Evolutionary conservation across 2,888 invertebrate genomes (phyloP).

Genomic region (Cheilosia grossa): DNA sequence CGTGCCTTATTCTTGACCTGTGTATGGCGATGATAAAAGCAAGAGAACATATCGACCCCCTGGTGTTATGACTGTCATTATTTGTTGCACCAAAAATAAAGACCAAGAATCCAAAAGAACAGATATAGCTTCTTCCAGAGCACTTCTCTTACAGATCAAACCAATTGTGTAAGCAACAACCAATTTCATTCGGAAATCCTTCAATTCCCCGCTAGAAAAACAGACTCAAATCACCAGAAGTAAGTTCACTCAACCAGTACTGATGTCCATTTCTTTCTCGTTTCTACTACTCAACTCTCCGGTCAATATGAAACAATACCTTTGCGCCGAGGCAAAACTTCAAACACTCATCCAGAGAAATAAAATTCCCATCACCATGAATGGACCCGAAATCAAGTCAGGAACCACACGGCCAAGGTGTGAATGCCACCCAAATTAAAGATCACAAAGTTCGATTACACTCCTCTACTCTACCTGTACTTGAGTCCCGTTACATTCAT

Average conservation of each 20-base stretch:
- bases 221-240: neutral
- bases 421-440: constrained; percentile 61
- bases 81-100: too few species aligned
- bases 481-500: constrained; percentile 62
- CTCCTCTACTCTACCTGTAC: constrained; percentile 32
- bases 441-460: constrained; percentile 57
- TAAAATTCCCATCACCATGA: constrained; percentile 22
- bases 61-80: too few species aligned
- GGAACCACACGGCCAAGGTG: constrained; percentile 55
- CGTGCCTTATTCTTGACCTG: too few species aligned
- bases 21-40: too few species aligned
- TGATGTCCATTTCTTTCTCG: constrained; percentile 33
- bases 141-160: neutral
- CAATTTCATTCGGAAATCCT: neutral
- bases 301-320: constrained; percentile 32
- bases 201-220: constrained; percentile 29
- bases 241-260: constrained; percentile 46
- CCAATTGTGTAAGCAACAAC: neutral
- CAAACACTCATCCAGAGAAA: constrained; percentile 19
- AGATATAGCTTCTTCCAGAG: too few species aligned
- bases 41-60: too few species aligned
- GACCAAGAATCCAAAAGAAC: too few species aligned
- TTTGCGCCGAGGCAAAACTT: neutral
- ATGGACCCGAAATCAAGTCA: constrained; percentile 33
- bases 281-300: constrained; percentile 19